Evolutionary conservation across 1,140 invertebrate species (phyloP), one percentile per base, ranked within the genome.

Genomic region (Atta texana): DNA sequence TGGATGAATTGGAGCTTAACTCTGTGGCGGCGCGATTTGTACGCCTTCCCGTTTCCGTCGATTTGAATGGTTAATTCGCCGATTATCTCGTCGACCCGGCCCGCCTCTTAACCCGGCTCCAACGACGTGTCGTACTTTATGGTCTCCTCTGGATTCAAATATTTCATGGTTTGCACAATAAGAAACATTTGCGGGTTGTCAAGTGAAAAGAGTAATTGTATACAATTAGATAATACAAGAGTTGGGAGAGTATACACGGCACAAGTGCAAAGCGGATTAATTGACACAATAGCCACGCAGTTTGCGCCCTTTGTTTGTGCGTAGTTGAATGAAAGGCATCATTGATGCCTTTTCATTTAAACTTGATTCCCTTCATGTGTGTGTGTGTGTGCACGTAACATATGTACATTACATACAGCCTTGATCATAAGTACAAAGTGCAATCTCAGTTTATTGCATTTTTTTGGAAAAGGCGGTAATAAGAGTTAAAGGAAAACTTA

Each of bases 1-100:
- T 86, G 82, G 89, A 90, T 90, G 90, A 91, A 91, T 90, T 81
- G 90, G 72, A 14, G 89, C 89, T 90, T 88, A 89, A 90, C 89
- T 91, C 87, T 87, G 90, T 61, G 87, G 87, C 72, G 74, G 75
- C 61, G 86, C 89, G 89, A 88, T 90, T 90, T 86, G 88, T 90
- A 90, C 81, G 86, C 80, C 69, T 61, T 77, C 75, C 85, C 89
- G 86, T 90, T 90, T 39, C 75, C 86, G 63, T 63, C 76, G 89
- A 90, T 90, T 90, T 85, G 63, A 90, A 90, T 88, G 75, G 88
- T 90, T 90, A 88, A 90, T 90, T 90, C 80, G 57, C 55, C 81
- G 80, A 90, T 90, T 90, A 90, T 85, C 77, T 71, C 86, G 81
- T 31, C 64, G 71, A 59, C 57, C 55, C 31, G 34, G 16, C 39